Conservation (phyloP, 2,888 invertebrate genomes). For the Oligia fasciuncula region DNA sequence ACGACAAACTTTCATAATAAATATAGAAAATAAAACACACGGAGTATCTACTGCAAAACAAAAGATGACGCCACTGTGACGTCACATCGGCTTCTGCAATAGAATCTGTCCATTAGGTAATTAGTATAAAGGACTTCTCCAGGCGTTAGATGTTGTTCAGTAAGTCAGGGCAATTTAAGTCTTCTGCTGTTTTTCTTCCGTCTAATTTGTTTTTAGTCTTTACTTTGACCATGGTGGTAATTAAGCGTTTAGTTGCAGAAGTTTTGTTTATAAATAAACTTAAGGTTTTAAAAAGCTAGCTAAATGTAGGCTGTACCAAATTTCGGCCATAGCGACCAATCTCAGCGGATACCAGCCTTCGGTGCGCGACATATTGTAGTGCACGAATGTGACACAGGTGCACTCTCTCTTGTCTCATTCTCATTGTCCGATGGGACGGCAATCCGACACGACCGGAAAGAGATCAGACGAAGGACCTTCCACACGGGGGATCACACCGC, state of each 20-base stretch:
- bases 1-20: conserved; percentile 32
- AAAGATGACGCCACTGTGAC: conserved; percentile 23
- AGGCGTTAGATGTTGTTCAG: background rate
- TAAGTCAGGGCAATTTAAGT: background rate
- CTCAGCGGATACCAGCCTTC: too few relatives aligned
- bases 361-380: too few relatives aligned
- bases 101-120: conserved; percentile 24
- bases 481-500: too few relatives aligned
- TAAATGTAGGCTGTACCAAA: background rate
- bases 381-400: too few relatives aligned
- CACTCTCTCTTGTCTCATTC: too few relatives aligned
- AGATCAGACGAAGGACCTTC: too few relatives aligned
- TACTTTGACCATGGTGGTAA: background rate
- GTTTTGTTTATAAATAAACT: background rate
- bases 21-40: conserved; percentile 25
- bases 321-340: too few relatives aligned
- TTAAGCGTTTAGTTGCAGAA: background rate
- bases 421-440: too few relatives aligned
- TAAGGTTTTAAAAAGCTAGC: background rate
- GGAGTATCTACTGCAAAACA: conserved; percentile 14
- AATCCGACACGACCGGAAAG: too few relatives aligned
- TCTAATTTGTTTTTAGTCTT: background rate
- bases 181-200: background rate
- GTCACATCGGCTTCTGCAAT: conserved; percentile 7
- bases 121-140: conserved; percentile 9